Base-by-base conservation (phyloP, 1,140 invertebrate genomes). In the Zaprionus camerounensis region DNA sequence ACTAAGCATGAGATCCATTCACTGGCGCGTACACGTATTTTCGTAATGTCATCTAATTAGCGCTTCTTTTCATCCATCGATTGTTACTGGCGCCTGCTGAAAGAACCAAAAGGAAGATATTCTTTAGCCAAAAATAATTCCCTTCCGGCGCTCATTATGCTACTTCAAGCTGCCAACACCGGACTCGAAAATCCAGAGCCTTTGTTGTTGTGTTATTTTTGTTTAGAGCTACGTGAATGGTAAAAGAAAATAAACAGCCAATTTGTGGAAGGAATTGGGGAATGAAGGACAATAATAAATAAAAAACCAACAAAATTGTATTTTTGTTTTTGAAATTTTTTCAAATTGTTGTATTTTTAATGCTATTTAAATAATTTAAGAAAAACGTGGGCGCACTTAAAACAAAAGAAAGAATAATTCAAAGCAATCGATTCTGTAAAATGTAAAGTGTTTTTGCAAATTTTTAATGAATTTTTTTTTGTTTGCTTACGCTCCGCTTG, bases 391-490 rank as follows among this genome's bases (percentile, higher is more conserved):
- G 38, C 61, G 61, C 49, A 65, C 63, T 71, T 71, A 41, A 74
- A 74, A 56, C 28, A 58, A 71, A 59, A 46, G 46, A 74, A 82
- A 70, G 22, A 62, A 72, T 38, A 62, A 73, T 77, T 58, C 63
- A 86, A 82, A 85, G 70, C 78, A 82, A 71, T 67, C 49, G 56
- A 56, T 74, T 86, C 76, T 78, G 76, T 82, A 86, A 74, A 85
- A 82, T 86, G 69, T 82, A 80, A 87, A 86, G 74, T 86, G 77
- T 86, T 82, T 86, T 82, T 86, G 80, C 71, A 87, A 86, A 72
- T 86, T 86, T 85, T 86, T 86, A 86, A 86, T 86, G 49, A 86
- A 82, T 74, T 80, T 87, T n/a, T n/a, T 64, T 28, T 78, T 77
- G 72, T 85, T 85, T 69, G 74, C 82, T 84, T 84, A 83, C 74